Evolutionary conservation across 2,113 vertebrate species (phyloP).

Genomic region (Eudyptes chrysolophus): DNA sequence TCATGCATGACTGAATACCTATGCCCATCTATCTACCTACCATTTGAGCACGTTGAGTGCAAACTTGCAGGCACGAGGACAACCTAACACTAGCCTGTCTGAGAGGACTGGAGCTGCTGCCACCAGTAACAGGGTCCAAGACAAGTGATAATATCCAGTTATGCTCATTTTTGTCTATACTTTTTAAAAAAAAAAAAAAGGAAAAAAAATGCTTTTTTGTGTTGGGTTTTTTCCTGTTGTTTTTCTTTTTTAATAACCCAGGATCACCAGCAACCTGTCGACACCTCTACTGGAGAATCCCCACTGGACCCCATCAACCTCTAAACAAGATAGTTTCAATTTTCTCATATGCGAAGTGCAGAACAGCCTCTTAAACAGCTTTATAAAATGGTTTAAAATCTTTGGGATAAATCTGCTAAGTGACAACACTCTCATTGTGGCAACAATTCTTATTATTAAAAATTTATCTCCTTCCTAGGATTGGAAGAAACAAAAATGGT

Average conservation of each 20-base stretch:
- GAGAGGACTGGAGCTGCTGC: not conserved
- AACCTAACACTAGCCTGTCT: not conserved
- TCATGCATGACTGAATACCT: not conserved
- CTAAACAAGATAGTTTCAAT: not conserved
- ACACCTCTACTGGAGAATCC: not conserved
- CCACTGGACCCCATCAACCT: not conserved
- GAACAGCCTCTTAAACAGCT: not conserved
- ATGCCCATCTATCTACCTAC: not conserved
- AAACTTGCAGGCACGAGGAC: not conserved
- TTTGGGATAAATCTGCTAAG: not conserved
- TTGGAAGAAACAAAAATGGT: not conserved
- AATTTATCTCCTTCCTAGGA: not conserved
- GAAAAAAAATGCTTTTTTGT: not conserved
- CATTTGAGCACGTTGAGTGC: not conserved
- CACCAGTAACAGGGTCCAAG: not conserved
- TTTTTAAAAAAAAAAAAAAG: fast-evolving
- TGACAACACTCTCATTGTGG: not conserved
- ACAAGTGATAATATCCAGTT: not conserved
- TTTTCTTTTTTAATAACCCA: not conserved
- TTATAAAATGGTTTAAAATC: not conserved
- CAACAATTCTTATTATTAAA: not conserved
- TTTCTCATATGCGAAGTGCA: not conserved
- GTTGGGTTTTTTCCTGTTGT: not conserved
- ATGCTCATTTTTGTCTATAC: not conserved
- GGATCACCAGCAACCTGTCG: not conserved